Conservation (phyloP, 2,797 vertebrate species). For the Platyrinchus mystaceus region DNA sequence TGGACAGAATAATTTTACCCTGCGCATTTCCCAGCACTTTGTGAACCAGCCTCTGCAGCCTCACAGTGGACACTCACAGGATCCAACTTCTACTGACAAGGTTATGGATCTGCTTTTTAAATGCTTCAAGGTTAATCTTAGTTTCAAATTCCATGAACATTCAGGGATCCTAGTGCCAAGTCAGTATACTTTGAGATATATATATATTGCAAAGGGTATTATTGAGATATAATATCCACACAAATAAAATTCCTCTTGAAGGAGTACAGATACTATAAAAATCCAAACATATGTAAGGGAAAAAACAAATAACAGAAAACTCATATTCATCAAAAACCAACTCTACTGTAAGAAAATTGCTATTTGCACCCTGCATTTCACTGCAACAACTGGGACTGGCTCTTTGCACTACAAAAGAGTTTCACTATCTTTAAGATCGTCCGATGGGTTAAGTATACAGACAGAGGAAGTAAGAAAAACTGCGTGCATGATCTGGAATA, state of each 20-base stretch:
- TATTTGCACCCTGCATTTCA: neutral
- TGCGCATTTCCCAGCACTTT: neutral
- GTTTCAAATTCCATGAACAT: neutral
- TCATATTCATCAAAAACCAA: neutral
- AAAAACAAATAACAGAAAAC: neutral
- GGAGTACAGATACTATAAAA: neutral
- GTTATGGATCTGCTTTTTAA: neutral
- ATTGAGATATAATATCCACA: neutral
- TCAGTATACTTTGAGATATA: neutral
- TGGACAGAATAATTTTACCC: neutral
- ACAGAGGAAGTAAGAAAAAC: conserved; percentile 40
- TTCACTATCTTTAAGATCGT: neutral
- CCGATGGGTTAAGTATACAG: neutral
- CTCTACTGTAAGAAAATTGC: neutral
- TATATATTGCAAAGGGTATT: neutral
- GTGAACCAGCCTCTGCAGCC: neutral
- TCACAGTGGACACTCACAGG: neutral
- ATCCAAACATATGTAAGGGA: neutral
- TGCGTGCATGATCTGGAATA: neutral
- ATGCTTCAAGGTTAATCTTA: neutral
- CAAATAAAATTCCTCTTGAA: neutral
- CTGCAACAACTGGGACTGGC: neutral
- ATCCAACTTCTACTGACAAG: neutral
- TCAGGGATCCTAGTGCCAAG: neutral
- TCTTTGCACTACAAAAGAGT: neutral